Percentiles rank a stretch among this genome's conserved stretches.
Conservation (phyloP, 2,113 vertebrate genomes). For the Ramphastos sulfuratus region DNA sequence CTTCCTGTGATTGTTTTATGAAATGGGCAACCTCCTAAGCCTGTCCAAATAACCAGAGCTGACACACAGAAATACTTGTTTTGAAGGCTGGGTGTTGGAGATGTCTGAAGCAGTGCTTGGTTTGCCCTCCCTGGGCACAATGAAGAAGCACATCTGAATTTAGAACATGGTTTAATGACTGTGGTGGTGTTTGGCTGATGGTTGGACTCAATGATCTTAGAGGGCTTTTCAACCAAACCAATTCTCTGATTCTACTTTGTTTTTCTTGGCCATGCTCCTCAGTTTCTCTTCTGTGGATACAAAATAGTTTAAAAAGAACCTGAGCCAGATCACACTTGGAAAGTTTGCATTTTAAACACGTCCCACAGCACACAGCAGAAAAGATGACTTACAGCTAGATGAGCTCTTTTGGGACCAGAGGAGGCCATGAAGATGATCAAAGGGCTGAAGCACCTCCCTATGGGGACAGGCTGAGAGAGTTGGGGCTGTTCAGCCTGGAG, state of each 20-base stretch:
- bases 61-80: constrained; percentile 16
- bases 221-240: too few species aligned
- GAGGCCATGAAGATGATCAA: too few species aligned
- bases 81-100: constrained; percentile 19
- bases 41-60: constrained; percentile 43
- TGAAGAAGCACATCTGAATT: not conserved
- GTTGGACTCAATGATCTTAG: too few species aligned
- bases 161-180: too few species aligned
- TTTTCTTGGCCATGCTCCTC: not conserved
- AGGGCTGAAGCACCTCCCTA: too few species aligned
- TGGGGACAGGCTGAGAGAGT: too few species aligned
- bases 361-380: not conserved
- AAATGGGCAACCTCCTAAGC: constrained; percentile 37
- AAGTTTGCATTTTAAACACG: not conserved
- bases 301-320: not conserved
- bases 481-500: too few species aligned
- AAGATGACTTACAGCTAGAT: too few species aligned
- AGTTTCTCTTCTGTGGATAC: not conserved
- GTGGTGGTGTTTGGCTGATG: too few species aligned
- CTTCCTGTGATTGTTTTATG: constrained; percentile 70
- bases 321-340: not conserved
- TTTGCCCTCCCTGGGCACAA: constrained; percentile 8
- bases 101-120: not conserved
- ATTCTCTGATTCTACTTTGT: not conserved
- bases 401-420: not conserved